These are phyloP conservation scores for Octodon degus DNA, from an alignment of 2,113 vertebrate species.

Conservation along the genomic window DNA sequence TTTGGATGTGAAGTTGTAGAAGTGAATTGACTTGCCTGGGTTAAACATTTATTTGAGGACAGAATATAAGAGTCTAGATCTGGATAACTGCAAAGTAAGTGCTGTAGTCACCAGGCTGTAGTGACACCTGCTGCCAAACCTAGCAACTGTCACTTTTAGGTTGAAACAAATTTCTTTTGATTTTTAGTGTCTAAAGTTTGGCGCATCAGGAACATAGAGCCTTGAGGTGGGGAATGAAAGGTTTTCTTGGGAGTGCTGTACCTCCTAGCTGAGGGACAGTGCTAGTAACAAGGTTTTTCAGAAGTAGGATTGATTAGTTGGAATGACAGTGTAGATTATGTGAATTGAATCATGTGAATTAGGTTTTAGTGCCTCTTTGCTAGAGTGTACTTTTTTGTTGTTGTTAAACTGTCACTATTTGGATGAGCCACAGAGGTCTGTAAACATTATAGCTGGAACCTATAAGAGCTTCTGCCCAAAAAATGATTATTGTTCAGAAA, in stretches of 20 bases:
- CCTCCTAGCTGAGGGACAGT: not conserved
- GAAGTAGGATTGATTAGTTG: not conserved
- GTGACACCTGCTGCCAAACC: not conserved
- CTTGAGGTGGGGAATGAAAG: not conserved
- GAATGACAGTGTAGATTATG: not conserved
- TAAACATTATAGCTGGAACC: not conserved
- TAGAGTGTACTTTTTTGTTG: not conserved
- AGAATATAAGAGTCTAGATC: not conserved
- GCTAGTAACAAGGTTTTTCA: not conserved
- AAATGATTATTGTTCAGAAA: not conserved
- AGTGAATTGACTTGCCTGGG: not conserved
- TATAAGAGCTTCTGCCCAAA: not conserved
- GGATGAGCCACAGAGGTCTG: not conserved
- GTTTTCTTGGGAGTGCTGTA: not conserved
- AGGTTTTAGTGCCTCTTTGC: not conserved
- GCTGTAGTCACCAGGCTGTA: not conserved
- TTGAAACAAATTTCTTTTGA: slow-evolving; percentile 27
- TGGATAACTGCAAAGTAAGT: not conserved
- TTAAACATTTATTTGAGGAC: slow-evolving; percentile 15
- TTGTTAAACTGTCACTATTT: not conserved
- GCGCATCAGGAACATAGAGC: not conserved
- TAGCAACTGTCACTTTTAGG: slow-evolving; percentile 33
- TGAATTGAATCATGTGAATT: not conserved
- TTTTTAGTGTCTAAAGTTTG: slow-evolving; percentile 40
- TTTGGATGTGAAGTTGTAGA: not conserved